Base-by-base conservation (phyloP, 2,113 vertebrate species). In the Oreochromis niloticus region DNA sequence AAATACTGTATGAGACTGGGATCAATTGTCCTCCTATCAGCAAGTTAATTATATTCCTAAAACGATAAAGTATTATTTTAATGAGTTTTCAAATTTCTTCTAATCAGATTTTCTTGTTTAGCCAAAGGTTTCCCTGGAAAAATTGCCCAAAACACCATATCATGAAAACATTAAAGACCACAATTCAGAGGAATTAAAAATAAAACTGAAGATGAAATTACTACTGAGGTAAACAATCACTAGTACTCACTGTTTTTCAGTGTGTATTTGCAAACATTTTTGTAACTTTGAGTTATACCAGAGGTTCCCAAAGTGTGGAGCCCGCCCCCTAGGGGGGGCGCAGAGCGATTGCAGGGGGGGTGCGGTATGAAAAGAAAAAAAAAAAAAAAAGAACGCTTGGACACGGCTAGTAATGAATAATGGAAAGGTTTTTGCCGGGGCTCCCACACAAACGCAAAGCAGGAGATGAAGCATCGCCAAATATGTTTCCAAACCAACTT, bases 161-260 rank as follows among this genome's bases (percentile, higher is more conserved):
- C 0, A 1, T 0, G 0, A 1, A 0, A 0, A 0, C 0, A 84
- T 95, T 89, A 0, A 0, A 0, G 1, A 73, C 9, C 63, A 4
- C 3, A 7, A 0, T 3, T 93, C 94, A 57, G 0, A 0, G 9
- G 1, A 0, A 19, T 96, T 96, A 83, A 0, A 3, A 8, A 3
- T 3, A 24, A 0, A 2, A 6, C 1, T 6, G 36, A 89, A 1
- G 0, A 3, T 0, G 0, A 0, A 0, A 92, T 95, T 57, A 34
- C 1, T 56, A 0, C 0, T 1, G 2, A 0, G 81, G 94, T 95
- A 91, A 91, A 83, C 5, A 16, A 17, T 17, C 3, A 10, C 2
- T 39, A 6, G 41, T 6, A 30, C 9, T 6, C 16, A 4, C 36
- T 36, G 4, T 54, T 2, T 48, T 30, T 55, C 55, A 6, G 10